A percentile compares a stretch with the other conserved stretches of the same genome.
Evolutionary conservation across 2,113 vertebrate genomes (phyloP).

Genomic region (Probosciger aterrimus): DNA sequence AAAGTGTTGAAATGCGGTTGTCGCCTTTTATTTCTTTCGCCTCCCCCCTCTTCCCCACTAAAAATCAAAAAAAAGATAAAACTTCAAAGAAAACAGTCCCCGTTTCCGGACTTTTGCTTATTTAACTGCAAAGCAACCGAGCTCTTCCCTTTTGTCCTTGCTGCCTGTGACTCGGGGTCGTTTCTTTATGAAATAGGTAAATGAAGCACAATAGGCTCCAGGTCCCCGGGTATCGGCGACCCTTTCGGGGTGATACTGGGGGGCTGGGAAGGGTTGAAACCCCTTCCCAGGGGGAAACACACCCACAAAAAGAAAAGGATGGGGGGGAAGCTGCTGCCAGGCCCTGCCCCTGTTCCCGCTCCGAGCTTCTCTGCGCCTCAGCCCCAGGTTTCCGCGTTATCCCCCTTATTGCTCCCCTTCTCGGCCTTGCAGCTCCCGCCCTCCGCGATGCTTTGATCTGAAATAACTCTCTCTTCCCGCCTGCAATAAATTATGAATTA

Average conservation of each 20-base stretch:
- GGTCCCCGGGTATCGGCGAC: background rate
- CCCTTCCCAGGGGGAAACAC: background rate
- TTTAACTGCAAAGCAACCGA: background rate
- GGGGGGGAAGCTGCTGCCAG: accelerated
- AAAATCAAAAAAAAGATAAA: accelerated
- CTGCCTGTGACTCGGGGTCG: background rate
- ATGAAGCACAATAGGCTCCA: background rate
- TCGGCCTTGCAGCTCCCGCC: background rate
- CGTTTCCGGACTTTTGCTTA: background rate
- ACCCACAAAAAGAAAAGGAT: accelerated
- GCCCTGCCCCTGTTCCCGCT: background rate
- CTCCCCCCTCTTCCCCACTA: background rate
- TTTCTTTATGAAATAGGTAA: background rate
- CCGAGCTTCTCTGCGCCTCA: background rate
- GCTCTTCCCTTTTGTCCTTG: background rate
- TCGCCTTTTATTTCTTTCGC: conserved; percentile 18
- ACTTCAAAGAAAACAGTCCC: background rate
- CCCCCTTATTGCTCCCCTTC: background rate
- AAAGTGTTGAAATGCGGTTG: conserved; percentile 16
- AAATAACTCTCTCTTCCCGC: background rate
- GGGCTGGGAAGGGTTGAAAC: background rate
- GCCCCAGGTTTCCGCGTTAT: background rate
- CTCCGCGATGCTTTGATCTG: background rate
- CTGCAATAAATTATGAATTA: conserved; percentile 41
- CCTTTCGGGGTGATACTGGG: background rate